Percentiles rank a stretch among this genome's conserved stretches.
phyloP scores from a whole-genome alignment of 2,797 vertebrate species.

The Orestias chungarensis region DNA sequence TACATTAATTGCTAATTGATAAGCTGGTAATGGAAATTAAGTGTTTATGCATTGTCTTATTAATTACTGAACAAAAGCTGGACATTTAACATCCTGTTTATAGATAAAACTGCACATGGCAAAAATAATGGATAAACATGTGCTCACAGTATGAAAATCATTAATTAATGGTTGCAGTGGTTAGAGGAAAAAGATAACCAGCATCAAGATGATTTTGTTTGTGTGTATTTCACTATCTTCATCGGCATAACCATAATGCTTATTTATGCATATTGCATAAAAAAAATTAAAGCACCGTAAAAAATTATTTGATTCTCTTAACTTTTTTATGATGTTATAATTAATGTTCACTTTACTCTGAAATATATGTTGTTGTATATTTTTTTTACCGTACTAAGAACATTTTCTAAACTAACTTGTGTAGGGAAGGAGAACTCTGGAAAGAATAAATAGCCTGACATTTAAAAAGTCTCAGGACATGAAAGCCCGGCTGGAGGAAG shows the following conservation, averaged over 20 bases:
- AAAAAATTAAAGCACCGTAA: background rate
- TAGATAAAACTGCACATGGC: background rate
- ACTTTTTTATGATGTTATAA: too few species aligned
- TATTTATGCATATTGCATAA: background rate
- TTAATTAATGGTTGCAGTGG: background rate
- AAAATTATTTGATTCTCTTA: background rate
- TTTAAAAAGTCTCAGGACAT: slow-evolving; percentile 96
- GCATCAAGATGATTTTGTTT: background rate
- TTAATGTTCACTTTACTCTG: background rate
- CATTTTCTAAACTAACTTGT: background rate
- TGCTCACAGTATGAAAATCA: background rate
- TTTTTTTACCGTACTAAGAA: background rate
- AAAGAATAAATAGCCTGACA: slow-evolving; percentile 91
- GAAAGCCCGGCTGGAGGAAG: slow-evolving; percentile 92
- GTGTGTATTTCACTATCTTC: background rate
- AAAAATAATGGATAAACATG: background rate
- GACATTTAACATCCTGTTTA: background rate
- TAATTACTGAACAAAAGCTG: background rate
- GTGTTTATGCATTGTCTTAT: background rate
- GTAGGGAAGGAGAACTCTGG: slow-evolving; percentile 88
- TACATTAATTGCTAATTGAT: background rate
- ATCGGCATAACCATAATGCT: background rate
- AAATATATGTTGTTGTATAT: background rate
- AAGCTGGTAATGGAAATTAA: background rate
- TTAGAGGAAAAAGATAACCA: background rate